These are phyloP conservation scores for Ips nitidus DNA, from an alignment of 1,140 invertebrate species.

Conservation along the genomic window DNA sequence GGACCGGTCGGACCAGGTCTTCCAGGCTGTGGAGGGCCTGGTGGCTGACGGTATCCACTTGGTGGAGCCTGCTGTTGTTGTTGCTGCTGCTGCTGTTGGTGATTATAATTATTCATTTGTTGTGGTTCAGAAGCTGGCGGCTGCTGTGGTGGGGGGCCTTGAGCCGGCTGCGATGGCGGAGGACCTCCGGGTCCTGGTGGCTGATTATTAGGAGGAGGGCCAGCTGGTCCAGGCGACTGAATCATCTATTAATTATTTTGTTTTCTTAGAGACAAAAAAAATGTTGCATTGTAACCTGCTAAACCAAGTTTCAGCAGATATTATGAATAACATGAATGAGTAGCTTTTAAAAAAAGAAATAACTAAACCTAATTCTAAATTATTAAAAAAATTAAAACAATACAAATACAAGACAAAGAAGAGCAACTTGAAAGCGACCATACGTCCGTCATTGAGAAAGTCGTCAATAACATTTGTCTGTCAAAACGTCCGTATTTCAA, in stretches of 20 bases:
- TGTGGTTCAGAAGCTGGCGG: slow-evolving; percentile 56
- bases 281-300: no score
- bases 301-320: no score
- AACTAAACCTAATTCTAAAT: no score
- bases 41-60: slow-evolving; percentile 48
- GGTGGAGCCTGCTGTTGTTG: slow-evolving; percentile 52
- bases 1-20: slow-evolving; percentile 39
- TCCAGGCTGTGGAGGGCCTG: slow-evolving; percentile 38
- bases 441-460: no score
- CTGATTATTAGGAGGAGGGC: slow-evolving; percentile 48
- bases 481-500: no score
- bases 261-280: not conserved
- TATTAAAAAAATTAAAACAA: no score
- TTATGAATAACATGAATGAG: no score
- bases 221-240: slow-evolving; percentile 33
- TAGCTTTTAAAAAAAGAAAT: no score
- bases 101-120: slow-evolving; percentile 58
- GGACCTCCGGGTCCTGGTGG: slow-evolving; percentile 36
- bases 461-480: no score
- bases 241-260: slow-evolving; percentile 38
- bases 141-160: slow-evolving; percentile 50
- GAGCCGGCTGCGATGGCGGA: slow-evolving; percentile 42
- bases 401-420: no score
- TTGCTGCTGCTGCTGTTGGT: slow-evolving; percentile 49
- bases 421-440: no score